These are phyloP conservation scores for Muscidifurax raptorellus DNA, from an alignment of 1,140 invertebrate species.

Conservation along the genomic window DNA sequence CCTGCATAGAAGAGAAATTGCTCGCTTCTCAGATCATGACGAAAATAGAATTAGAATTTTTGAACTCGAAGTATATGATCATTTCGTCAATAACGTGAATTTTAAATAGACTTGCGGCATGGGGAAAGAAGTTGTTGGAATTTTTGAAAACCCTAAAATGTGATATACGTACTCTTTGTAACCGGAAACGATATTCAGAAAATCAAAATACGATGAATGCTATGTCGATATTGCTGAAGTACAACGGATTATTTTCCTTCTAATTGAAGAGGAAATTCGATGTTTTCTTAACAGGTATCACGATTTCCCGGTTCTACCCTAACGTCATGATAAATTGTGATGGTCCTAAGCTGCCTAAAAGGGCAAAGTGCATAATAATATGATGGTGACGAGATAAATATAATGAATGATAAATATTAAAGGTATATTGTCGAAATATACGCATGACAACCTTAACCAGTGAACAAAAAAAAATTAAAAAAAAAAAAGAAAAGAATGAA, in stretches of 20 bases:
- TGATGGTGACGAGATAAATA: constrained; percentile 51
- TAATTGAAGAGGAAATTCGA: constrained; percentile 6
- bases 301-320: constrained; percentile 38
- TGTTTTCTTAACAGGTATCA: constrained; percentile 27
- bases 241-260: constrained; percentile 24
- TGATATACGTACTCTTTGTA: constrained; percentile 48
- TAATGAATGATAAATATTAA: constrained; percentile 55
- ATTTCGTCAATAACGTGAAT: constrained; percentile 23
- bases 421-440: constrained; percentile 57
- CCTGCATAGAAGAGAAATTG: constrained; percentile 1
- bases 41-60: neutral
- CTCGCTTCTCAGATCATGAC: neutral
- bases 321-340: constrained; percentile 61
- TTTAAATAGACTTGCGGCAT: constrained; percentile 7
- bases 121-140: constrained; percentile 38
- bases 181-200: constrained; percentile 43
- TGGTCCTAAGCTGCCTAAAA: constrained; percentile 65
- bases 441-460: constrained; percentile 62
- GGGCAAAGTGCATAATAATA: constrained; percentile 70
- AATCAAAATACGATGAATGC: constrained; percentile 35
- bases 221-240: constrained; percentile 46
- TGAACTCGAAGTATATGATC: neutral
- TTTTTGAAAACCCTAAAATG: constrained; percentile 36
- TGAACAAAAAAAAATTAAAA: constrained; percentile 56
- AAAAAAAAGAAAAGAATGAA: constrained; percentile 31